These are phyloP conservation scores for Gymnocypris eckloni DNA, from an alignment of 2,797 vertebrate species.

Conservation along the genomic window DNA sequence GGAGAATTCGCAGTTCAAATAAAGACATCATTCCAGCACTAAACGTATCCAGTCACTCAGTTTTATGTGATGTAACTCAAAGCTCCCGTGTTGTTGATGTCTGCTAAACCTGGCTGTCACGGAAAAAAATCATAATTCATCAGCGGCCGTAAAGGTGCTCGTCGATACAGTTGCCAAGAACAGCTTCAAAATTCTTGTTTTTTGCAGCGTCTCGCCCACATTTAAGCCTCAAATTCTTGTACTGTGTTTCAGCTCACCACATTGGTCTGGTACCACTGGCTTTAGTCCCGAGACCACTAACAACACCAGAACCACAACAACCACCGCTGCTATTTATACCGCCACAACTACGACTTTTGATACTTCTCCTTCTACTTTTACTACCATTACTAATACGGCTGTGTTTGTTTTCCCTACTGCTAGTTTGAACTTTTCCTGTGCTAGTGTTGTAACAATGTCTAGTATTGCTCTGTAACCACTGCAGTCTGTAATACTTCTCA, in stretches of 20 bases:
- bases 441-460: background rate
- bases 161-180: conserved; percentile 41
- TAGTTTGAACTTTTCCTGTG: background rate
- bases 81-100: conserved; percentile 41
- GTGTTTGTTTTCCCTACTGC: conserved; percentile 21
- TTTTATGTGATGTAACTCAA: conserved; percentile 59
- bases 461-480: background rate
- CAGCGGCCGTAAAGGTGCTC: conserved; percentile 46
- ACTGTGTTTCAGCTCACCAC: conserved; percentile 39
- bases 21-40: conserved; percentile 52
- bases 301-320: conserved; percentile 29
- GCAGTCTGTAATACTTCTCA: background rate
- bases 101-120: conserved; percentile 43
- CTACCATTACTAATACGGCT: conserved; percentile 47
- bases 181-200: conserved; percentile 48
- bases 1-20: conserved; percentile 49
- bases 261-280: conserved; percentile 31
- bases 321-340: conserved; percentile 48
- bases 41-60: conserved; percentile 45
- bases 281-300: conserved; percentile 33
- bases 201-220: conserved; percentile 42
- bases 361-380: conserved; percentile 39
- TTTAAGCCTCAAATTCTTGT: conserved; percentile 45
- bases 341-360: conserved; percentile 31
- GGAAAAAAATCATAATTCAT: conserved; percentile 49